A percentile compares a stretch with the other conserved stretches of the same genome.
phyloP scores from a whole-genome alignment of 2,797 vertebrate species.

The Rhyacichthys aspro region DNA sequence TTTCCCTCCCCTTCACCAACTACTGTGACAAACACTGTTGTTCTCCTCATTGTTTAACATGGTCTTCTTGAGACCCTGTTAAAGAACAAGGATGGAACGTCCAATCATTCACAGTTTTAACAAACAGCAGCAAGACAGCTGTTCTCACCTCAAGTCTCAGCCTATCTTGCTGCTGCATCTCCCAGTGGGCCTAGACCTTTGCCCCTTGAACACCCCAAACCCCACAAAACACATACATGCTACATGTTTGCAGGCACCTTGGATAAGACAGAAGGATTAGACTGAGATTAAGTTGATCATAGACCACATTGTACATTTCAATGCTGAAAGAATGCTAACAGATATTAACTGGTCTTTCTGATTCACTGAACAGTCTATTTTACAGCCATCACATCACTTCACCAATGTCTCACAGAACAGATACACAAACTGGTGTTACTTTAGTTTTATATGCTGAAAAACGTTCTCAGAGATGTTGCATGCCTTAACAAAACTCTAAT shows the following conservation, averaged over 20 bases:
- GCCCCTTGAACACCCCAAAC: constrained; percentile 32
- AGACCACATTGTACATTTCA: constrained; percentile 70
- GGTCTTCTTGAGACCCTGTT: constrained; percentile 33
- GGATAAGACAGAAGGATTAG: constrained; percentile 77
- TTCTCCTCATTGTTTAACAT: constrained; percentile 22
- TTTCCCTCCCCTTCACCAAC: constrained; percentile 40
- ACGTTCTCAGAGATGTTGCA: constrained; percentile 35
- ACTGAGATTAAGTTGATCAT: constrained; percentile 66
- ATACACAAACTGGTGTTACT: constrained; percentile 32
- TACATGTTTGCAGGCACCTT: constrained; percentile 85
- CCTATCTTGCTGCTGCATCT: constrained; percentile 35
- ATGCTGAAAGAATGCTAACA: constrained; percentile 60
- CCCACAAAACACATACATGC: constrained; percentile 80
- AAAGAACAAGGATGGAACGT: constrained; percentile 39
- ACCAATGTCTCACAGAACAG: constrained; percentile 37
- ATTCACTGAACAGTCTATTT: constrained; percentile 46
- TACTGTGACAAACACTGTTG: constrained; percentile 53
- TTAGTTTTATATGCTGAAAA: constrained; percentile 18
- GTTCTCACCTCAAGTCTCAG: constrained; percentile 20
- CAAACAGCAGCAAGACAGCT: constrained; percentile 24
- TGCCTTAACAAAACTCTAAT: constrained; percentile 48
- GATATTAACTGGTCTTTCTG: constrained; percentile 44
- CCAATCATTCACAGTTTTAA: constrained; percentile 42
- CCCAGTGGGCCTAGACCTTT: constrained; percentile 23
- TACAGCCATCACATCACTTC: constrained; percentile 50